Base-by-base conservation (phyloP, 2,797 vertebrate species). In the Loris lydekkerianus region DNA sequence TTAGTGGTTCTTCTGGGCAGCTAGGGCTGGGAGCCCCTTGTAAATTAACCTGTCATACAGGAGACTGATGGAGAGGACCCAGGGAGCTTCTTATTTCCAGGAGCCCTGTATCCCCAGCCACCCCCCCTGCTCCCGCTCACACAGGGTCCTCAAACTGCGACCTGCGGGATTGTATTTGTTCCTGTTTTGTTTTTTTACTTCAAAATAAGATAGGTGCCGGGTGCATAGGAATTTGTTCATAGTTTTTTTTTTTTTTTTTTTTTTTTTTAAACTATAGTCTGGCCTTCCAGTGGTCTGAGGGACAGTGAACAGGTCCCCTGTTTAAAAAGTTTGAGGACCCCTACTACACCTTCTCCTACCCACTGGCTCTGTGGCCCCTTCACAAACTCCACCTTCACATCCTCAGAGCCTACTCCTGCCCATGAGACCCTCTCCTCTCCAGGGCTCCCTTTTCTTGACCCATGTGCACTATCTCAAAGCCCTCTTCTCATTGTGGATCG, bases 391-490 rank as follows among this genome's bases (percentile, higher is more conserved):
- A 3, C 95, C 75, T 65, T 34, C 69, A 49, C 0, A 2, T 49
- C 70, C 75, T 73, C 58, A 78, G 69, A 61, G 25, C 2, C 13
- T 46, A 20, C 13, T 6, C 2, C 86, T 25, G 2, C 2, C 15
- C 13, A 0, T 4, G 10, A 70, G 13, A 40, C 37, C 73, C 53
- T 29, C 63, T 65, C 31, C 70, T 11, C 18, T 90, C 18, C 0
- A 0, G 17, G 17, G n/a, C 65, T 34, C n/a, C 31, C 72, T 67
- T n/a, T 56, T 9, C 27, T 80, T 53, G 56, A 21, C 34, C 67
- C 43, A 4, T 2, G 0, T 25, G 29, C 10, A 25, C 27, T 5
- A 6, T 9, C 20, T 43, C 23, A 18, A 21, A 76, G 27, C 20
- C 27, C 56, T 73, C 29, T 5, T 73, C 43, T 69, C 43, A 9